Evolutionary conservation across 2,113 vertebrate genomes (phyloP).

Genomic region (Psettodes erumei): DNA sequence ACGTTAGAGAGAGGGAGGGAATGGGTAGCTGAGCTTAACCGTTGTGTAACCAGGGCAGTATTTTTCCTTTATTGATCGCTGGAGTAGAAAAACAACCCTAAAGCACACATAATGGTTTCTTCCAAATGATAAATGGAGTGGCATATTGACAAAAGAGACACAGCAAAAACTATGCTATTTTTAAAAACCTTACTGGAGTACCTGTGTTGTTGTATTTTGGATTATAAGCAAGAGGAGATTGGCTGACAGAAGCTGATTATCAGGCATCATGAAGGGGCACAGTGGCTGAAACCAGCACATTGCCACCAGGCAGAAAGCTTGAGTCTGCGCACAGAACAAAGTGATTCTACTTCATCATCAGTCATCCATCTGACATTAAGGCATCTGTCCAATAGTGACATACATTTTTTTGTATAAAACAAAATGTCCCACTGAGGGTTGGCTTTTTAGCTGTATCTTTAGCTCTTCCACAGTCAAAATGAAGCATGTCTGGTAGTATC

Average conservation of each 20-base stretch:
- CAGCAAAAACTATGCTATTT: not conserved
- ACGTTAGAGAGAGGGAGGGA: not conserved
- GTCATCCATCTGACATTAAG: not conserved
- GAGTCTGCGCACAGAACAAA: not conserved
- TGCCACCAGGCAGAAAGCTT: not conserved
- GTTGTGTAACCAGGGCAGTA: conserved; percentile 37
- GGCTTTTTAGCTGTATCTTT: not conserved
- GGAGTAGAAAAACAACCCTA: conserved; percentile 34
- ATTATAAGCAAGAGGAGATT: not conserved
- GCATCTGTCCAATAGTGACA: conserved; percentile 15
- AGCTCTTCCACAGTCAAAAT: not conserved
- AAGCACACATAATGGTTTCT: conserved; percentile 36
- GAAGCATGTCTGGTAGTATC: not conserved
- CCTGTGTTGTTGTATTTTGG: not conserved
- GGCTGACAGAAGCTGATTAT: not conserved
- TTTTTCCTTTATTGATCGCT: conserved; percentile 58
- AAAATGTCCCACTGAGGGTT: not conserved
- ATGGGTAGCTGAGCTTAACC: not conserved
- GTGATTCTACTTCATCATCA: conserved; percentile 5
- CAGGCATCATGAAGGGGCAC: not conserved
- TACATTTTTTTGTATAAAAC: not conserved
- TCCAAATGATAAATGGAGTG: not conserved
- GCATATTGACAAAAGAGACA: not conserved
- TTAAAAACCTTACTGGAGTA: not conserved
- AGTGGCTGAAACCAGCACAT: not conserved